A percentile compares a stretch with the other conserved stretches of the same genome.
Evolutionary conservation across 1,140 invertebrate species (phyloP).

Genomic region (Nautilus pompilius): DNA sequence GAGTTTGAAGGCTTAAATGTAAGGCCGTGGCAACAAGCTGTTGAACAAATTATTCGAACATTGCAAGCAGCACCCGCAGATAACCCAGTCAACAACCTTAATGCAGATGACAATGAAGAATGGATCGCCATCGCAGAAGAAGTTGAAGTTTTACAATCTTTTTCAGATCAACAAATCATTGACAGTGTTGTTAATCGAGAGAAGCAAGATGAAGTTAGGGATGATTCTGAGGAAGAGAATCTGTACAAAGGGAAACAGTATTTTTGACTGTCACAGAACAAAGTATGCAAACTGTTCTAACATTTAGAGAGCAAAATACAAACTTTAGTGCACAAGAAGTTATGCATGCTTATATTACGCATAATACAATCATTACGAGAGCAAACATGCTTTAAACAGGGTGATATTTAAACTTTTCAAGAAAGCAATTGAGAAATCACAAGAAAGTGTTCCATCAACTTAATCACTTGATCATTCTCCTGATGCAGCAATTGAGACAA

Average conservation of each 20-base stretch:
- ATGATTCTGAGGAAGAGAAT: background rate
- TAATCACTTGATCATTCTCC: too few species aligned
- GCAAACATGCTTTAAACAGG: too few species aligned
- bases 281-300: background rate
- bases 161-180: background rate
- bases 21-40: background rate
- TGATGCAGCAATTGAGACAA: too few species aligned
- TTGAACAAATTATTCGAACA: background rate
- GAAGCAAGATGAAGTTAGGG: background rate
- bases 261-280: background rate
- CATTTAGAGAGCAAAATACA: background rate
- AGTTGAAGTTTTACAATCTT: background rate
- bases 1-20: background rate
- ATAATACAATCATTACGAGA: background rate
- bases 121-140: background rate
- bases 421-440: too few species aligned
- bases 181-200: background rate
- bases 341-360: background rate
- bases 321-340: background rate
- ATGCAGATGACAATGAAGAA: background rate
- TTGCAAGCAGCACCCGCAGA: background rate
- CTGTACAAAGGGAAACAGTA: background rate
- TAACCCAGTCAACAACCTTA: background rate
- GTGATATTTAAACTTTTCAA: too few species aligned
- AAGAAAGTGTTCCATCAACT: too few species aligned